These are phyloP conservation scores for Homarus americanus DNA, from an alignment of 1,140 invertebrate species.

Conservation along the genomic window DNA sequence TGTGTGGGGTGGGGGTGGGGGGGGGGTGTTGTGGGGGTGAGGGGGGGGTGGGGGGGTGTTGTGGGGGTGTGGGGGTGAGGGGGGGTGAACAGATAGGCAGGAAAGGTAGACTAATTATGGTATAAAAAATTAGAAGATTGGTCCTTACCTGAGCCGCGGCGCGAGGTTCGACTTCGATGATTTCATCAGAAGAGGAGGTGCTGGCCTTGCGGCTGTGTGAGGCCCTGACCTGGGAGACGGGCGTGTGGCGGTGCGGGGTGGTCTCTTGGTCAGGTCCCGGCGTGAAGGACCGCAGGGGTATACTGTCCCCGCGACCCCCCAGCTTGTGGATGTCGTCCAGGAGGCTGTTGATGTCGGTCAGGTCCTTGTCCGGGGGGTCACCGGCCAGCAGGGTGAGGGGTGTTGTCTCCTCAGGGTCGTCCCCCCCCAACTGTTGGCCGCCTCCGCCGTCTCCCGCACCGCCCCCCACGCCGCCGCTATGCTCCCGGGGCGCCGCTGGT, in stretches of 20 bases:
- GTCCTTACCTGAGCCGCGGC: constrained; percentile 63
- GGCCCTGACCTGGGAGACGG: constrained; percentile 52
- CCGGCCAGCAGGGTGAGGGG: constrained; percentile 59
- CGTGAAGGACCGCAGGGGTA: constrained; percentile 60
- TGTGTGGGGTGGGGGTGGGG: too few species aligned
- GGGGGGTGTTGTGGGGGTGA: too few species aligned
- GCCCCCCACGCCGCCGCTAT: constrained; percentile 24
- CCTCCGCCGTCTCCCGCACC: constrained; percentile 20
- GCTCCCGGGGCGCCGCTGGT: constrained; percentile 53
- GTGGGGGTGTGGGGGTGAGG: too few species aligned
- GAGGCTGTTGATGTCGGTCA: constrained; percentile 69
- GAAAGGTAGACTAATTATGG: background rate
- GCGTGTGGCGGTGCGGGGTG: constrained; percentile 50
- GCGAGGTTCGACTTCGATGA: constrained; percentile 64
- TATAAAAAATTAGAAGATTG: too few species aligned
- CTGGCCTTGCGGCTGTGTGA: constrained; percentile 64
- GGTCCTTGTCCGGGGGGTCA: constrained; percentile 66
- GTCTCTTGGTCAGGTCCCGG: constrained; percentile 41
- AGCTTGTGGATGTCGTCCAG: constrained; percentile 69
- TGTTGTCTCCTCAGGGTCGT: constrained; percentile 67
- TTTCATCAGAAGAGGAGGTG: constrained; percentile 53
- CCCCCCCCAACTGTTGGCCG: constrained; percentile 19
- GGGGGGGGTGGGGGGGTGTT: too few species aligned
- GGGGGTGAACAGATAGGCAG: background rate
- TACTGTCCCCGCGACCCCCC: constrained; percentile 62